Conservation (phyloP, 2,113 vertebrate species). For the Pelecanus crispus region DNA sequence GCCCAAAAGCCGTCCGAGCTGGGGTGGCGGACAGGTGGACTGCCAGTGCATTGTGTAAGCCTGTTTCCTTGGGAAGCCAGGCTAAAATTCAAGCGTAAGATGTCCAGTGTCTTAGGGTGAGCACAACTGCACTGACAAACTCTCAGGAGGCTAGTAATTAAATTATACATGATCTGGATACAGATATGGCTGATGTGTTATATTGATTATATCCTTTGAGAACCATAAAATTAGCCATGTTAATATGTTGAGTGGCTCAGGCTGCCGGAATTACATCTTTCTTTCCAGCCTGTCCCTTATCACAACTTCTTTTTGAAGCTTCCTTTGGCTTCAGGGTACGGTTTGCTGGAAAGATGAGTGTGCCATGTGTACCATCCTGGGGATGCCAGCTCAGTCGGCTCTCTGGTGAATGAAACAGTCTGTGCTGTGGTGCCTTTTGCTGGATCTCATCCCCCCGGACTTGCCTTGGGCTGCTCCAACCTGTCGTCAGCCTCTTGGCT, state of each 20-base stretch:
- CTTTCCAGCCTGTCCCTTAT: neutral
- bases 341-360: neutral
- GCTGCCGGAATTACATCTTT: neutral
- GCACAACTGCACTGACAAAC: neutral
- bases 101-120: neutral
- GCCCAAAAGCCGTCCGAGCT: neutral
- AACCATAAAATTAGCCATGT: neutral
- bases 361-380: fast-evolving
- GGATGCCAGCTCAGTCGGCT: neutral
- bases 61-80: neutral
- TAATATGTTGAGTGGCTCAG: neutral
- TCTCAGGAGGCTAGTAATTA: neutral
- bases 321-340: fast-evolving
- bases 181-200: neutral
- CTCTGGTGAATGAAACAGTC: fast-evolving
- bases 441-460: neutral
- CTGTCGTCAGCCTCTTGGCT: fast-evolving
- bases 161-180: neutral
- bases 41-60: fast-evolving
- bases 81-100: neutral
- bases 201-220: neutral
- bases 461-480: neutral
- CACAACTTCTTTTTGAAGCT: neutral
- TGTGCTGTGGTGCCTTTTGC: neutral
- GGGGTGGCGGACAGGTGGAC: neutral